Evolutionary conservation across 2,113 vertebrate genomes (phyloP).

Genomic region (Panthera leo): DNA sequence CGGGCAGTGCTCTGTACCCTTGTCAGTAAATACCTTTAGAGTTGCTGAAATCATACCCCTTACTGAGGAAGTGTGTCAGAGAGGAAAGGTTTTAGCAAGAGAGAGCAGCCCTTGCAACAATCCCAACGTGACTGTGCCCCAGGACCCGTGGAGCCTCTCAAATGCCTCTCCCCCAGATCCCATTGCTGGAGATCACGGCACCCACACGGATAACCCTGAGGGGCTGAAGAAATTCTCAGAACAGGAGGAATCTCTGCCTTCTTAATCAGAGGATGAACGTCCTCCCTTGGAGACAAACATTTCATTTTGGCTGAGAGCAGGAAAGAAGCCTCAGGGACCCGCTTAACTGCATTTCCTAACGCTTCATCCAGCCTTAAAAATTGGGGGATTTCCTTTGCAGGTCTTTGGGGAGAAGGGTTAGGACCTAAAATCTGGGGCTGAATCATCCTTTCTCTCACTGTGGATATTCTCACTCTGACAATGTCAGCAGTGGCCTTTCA

Average conservation of each 20-base stretch:
- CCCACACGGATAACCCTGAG: slow-evolving; percentile 59
- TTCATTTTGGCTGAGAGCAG: slow-evolving; percentile 79
- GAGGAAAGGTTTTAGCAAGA: not conserved
- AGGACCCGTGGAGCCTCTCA: slow-evolving; percentile 12
- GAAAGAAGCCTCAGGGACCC: not conserved
- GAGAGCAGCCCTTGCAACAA: not conserved
- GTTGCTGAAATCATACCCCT: rapidly evolving
- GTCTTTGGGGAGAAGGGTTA: slow-evolving; percentile 27
- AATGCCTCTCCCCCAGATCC: slow-evolving; percentile 57
- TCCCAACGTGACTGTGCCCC: not conserved
- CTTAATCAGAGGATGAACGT: slow-evolving; percentile 77
- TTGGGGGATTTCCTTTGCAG: slow-evolving; percentile 10
- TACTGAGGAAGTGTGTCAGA: rapidly evolving
- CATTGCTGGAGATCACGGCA: not conserved
- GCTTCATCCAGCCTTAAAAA: slow-evolving; percentile 4
- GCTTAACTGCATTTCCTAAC: not conserved
- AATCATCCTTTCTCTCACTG: not conserved
- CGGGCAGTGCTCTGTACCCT: not conserved
- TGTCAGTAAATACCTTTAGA: too few species aligned
- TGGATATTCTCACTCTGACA: not conserved
- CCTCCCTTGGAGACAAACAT: slow-evolving; percentile 79
- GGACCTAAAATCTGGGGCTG: not conserved
- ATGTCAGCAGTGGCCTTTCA: not conserved
- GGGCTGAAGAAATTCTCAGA: slow-evolving; percentile 70
- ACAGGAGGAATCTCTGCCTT: slow-evolving; percentile 79